A percentile compares a stretch with the other conserved stretches of the same genome.
Conservation (phyloP, 2,113 vertebrate species). For the Phasianus colchicus region DNA sequence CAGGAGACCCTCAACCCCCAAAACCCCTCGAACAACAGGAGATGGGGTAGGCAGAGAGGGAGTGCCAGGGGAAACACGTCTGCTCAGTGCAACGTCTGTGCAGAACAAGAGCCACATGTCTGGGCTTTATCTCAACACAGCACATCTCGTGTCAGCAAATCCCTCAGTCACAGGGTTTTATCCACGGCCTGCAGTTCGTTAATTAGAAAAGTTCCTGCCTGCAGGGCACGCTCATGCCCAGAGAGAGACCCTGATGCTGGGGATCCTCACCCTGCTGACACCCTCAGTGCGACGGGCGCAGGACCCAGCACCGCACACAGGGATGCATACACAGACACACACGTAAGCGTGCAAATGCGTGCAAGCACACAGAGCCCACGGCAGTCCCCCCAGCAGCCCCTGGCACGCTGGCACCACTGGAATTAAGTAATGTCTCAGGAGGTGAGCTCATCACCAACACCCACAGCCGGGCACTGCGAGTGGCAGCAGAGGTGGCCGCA, state of each 20-base stretch:
- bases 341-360: not conserved
- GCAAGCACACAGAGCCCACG: not conserved
- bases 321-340: not conserved
- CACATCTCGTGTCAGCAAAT: not conserved
- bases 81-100: fast-evolving
- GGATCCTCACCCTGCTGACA: not conserved
- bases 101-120: not conserved
- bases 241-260: fast-evolving
- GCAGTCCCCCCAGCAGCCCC: not conserved
- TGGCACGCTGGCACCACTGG: not conserved
- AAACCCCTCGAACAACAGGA: fast-evolving
- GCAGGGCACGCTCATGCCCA: fast-evolving
- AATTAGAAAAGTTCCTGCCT: not conserved
- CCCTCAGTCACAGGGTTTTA: not conserved
- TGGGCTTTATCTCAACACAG: not conserved
- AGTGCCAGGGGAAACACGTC: not conserved
- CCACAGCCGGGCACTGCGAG: not conserved
- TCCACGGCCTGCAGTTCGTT: not conserved
- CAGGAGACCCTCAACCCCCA: not conserved
- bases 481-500: not conserved
- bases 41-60: fast-evolving
- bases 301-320: not conserved
- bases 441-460: conserved; percentile 5
- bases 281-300: fast-evolving
- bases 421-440: conserved; percentile 27